Conservation (phyloP, 2,797 vertebrate genomes). For the Pangasius krempfi region DNA sequence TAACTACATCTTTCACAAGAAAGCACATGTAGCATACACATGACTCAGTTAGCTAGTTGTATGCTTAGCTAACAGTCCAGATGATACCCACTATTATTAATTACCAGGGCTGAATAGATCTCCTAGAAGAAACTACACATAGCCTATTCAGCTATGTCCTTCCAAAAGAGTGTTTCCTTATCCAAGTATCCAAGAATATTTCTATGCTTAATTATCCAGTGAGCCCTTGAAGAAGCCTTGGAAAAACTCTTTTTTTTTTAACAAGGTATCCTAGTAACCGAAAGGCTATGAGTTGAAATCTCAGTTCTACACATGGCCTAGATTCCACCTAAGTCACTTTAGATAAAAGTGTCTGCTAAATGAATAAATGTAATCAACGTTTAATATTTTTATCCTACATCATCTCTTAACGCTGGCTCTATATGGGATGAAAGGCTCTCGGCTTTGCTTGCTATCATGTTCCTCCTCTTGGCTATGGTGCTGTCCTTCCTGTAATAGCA, state of each 20-base stretch:
- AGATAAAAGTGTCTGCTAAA: slow-evolving; percentile 20
- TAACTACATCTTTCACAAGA: neutral
- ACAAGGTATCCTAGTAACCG: neutral
- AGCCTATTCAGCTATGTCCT: neutral
- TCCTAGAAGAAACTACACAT: neutral
- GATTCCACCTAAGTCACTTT: neutral
- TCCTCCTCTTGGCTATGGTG: neutral
- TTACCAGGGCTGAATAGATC: neutral
- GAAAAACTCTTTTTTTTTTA: neutral
- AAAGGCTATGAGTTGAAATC: neutral
- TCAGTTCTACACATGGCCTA: neutral
- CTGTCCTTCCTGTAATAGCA: slow-evolving; percentile 27
- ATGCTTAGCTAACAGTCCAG: neutral
- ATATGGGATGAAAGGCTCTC: slow-evolving; percentile 5
- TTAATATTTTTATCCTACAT: slow-evolving; percentile 17
- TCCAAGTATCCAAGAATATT: neutral
- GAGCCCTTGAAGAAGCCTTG: neutral
- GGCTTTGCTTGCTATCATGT: neutral
- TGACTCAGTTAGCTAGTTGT: neutral
- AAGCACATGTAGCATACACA: neutral
- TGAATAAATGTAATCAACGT: slow-evolving; percentile 16
- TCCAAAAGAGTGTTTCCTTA: neutral
- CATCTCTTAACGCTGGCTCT: slow-evolving; percentile 3
- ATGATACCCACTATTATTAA: neutral
- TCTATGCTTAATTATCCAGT: neutral